Evolutionary conservation across 2,888 invertebrate genomes (phyloP).

Genomic region (Laspeyria flexula): DNA sequence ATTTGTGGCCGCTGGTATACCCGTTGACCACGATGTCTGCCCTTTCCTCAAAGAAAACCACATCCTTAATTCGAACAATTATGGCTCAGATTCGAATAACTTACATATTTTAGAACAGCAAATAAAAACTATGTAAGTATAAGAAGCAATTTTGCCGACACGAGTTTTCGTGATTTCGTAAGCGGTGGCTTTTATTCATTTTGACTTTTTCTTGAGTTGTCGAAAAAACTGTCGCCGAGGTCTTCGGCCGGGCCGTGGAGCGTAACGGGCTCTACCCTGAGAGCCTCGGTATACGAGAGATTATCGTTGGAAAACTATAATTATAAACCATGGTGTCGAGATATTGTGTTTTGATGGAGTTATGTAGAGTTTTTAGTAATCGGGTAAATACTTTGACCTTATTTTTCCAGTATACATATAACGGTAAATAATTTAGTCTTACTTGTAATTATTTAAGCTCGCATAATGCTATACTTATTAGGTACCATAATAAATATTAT

Average conservation of each 20-base stretch:
- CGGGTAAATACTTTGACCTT: too few relatives aligned
- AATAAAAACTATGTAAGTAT: conserved; percentile 35
- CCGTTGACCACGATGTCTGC: conserved; percentile 9
- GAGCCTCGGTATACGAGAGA: conserved; percentile 29
- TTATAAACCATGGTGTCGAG: conserved; percentile 31
- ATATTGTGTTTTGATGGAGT: too few relatives aligned
- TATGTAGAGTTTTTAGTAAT: too few relatives aligned
- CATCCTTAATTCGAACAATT: conserved; percentile 28
- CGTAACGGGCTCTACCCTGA: conserved; percentile 55
- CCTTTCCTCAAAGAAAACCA: background rate
- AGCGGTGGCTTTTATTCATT: conserved; percentile 62
- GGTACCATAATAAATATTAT: too few relatives aligned
- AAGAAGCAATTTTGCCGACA: conserved; percentile 69
- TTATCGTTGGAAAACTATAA: conserved; percentile 43
- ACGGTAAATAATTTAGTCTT: too few relatives aligned
- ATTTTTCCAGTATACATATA: too few relatives aligned
- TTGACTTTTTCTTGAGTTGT: conserved; percentile 61
- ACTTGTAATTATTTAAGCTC: too few relatives aligned
- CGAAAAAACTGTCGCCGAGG: conserved; percentile 68
- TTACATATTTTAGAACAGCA: conserved; percentile 1
- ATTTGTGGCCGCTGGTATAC: conserved; percentile 50
- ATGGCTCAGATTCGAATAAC: conserved; percentile 37
- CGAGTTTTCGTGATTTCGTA: conserved; percentile 78
- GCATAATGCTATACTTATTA: too few relatives aligned
- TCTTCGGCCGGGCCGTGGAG: conserved; percentile 57